Base-by-base conservation (phyloP, 2,888 invertebrate genomes). In the Eulithis testata region DNA sequence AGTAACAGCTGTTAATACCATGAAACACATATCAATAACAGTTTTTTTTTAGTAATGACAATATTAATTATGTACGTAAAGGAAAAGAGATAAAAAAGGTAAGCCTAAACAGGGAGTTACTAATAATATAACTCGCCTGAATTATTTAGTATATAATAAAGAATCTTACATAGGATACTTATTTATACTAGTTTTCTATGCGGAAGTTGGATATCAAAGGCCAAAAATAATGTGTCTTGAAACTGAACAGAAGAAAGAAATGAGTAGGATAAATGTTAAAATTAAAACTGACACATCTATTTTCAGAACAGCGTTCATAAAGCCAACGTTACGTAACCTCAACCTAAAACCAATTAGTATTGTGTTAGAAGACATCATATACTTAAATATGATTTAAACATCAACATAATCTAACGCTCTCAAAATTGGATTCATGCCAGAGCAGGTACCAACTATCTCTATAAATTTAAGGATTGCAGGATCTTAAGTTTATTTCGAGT, bases 371-470 rank as follows among this genome's bases (percentile, higher is more conserved):
- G 60, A 66, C 52, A 59, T 66, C 47, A 68, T 68, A 69, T 69
- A 21, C 21, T 2, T 21, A 21, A 21, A 21, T 21, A 21, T 21
- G 21, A 21, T 49, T 73, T 40, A 69, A 71, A 66, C 56, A 70
- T 65, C 61, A 61, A 60, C 73, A 72, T 64, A 69, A 70, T 64
- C 67, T 55, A 51, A 70, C 62, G 63, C 40, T 50, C 50, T 44
- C 65, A 68, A 73, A 76, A 56, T 81, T 83, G 82, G 80, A 81
- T 73, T 72, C 65, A 52, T 71, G 79, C 80, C 82, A 83, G 75
- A 70, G 65, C 64, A 36, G 1, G 54, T 43, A 31, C 31, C 31
- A 44, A 47, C 7, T 55, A 55, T 27, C 49, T 44, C 44, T 50
- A 36, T 44, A 36, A 12, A 11, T 44, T 56, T 40, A 56, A 62